Base-by-base conservation (phyloP, 2,113 vertebrate genomes). In the Gymnorhina tibicen region DNA sequence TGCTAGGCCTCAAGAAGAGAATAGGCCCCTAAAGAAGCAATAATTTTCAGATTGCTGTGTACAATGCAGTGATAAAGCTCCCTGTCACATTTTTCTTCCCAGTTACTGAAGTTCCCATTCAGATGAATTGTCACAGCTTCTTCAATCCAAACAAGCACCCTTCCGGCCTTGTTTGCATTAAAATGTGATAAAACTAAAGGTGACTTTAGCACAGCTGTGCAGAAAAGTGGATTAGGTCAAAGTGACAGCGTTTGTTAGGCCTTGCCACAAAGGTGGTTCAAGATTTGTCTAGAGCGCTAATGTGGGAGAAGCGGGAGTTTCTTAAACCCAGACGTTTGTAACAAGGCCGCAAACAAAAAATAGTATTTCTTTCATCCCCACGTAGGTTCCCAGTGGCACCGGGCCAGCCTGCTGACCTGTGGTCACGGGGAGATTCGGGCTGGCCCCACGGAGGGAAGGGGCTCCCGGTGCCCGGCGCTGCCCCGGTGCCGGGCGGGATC, bases 61-160 rank as follows among this genome's bases (percentile, higher is more conserved):
- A 97, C 97, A 97, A 97, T 98, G 97, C 97, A 91, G 92, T 98
- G 98, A 99, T 98, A 98, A 98, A 99, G 98, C 98, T 98, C 97
- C 98, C 98, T 98, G 98, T 99, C 99, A 99, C 99, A 99, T 99
- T 99, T 98, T 99, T 99, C 98, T 98, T 97, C 98, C 94, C 98
- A 97, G 98, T 98, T 98, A 99, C 99, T 98, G 98, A 97, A 97
- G 97, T 97, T 98, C 98, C 98, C 98, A 99, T 99, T 99, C 98
- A 99, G 86, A 95, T 62, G 97, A 96, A 98, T 98, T 98, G 98
- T 98, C 98, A 98, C 97, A 93, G 97, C 97, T 96, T 95, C 96
- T 95, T 97, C 97, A 96, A 88, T 98, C 97, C 98, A 98, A 98
- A 98, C 98, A 98, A 97, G 97, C 97, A 96, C 95, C 98, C 98